phyloP scores from a whole-genome alignment of 2,797 vertebrate species.

The Chaetophractus vellerosus region DNA sequence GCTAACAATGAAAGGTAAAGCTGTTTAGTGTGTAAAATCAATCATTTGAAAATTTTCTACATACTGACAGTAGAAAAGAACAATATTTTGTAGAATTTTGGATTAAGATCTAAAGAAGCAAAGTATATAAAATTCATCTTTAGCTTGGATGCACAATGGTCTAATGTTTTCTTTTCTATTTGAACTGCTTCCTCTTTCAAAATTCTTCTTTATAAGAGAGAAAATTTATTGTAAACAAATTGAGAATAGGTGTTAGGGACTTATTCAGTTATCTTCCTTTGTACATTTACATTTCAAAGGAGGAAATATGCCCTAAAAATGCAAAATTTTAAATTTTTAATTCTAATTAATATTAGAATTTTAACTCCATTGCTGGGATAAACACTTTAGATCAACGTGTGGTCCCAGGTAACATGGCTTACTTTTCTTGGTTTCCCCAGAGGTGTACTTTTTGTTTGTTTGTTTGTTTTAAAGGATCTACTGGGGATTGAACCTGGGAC shows the following conservation, averaged over 20 bases:
- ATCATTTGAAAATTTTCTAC: background rate
- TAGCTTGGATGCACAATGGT: background rate
- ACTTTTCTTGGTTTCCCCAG: background rate
- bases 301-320: background rate
- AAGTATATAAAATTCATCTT: background rate
- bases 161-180: background rate
- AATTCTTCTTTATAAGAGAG: background rate
- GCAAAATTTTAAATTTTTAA: background rate
- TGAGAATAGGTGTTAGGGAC: background rate
- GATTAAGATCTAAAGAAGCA: background rate
- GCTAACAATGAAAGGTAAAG: background rate
- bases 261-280: background rate
- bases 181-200: background rate
- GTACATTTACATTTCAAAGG: background rate
- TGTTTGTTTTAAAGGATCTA: too few species aligned
- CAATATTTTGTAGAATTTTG: background rate
- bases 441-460: background rate
- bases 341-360: background rate
- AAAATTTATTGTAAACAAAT: background rate
- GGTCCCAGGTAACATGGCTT: background rate
- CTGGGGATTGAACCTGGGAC: too few species aligned
- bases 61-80: background rate
- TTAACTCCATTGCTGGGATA: background rate
- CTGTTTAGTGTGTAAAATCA: background rate
- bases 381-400: background rate